Base-by-base conservation (phyloP, 1,140 invertebrate genomes). In the Daktulosphaira vitifoliae region DNA sequence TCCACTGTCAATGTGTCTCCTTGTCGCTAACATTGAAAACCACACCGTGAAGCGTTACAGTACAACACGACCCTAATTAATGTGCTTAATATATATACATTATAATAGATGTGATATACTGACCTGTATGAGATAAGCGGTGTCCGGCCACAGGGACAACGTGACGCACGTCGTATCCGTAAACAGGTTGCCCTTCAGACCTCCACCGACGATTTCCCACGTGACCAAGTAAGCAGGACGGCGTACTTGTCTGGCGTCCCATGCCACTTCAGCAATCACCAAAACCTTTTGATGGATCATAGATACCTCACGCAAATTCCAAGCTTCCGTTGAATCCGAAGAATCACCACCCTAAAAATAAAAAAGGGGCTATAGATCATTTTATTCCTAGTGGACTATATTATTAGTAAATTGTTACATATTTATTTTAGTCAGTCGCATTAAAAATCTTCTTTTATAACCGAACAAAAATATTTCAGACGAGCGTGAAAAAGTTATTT, bases 191-290 rank as follows among this genome's bases (percentile, higher is more conserved):
- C 87, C 87, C 73, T 86, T 88, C n/a, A 89, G 77, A 33, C 86
- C 87, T 49, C 86, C 86, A 46, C 87, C 86, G 69, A 85, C 84
- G 8, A 88, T 84, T 78, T 89, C 86, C 87, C 87, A 89, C 42
- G 86, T 88, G 53, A 89, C 86, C 69, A 89, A 78, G 74, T 88
- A 89, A 1, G 54, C 66, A 18, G 66, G 66, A 13, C 54, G 53
- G n/a, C 38, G 66, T 26, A 62, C 33, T 66, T 78, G 79, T 38
- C 52, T 26, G 44, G 81, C 78, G 67, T 84, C 82, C 86, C 86
- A 88, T 38, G 84, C 81, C 64, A 88, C 83, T 76, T 87, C 85
- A 25, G 84, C 85, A 50, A 87, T 84, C 11, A 87, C 86, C 56
- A 88, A 56, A 51, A 83, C 81, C 73, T 84, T 83, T 73, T 85